Conservation (phyloP, 2,888 invertebrate genomes). For the Ichneumoninae sp. region DNA sequence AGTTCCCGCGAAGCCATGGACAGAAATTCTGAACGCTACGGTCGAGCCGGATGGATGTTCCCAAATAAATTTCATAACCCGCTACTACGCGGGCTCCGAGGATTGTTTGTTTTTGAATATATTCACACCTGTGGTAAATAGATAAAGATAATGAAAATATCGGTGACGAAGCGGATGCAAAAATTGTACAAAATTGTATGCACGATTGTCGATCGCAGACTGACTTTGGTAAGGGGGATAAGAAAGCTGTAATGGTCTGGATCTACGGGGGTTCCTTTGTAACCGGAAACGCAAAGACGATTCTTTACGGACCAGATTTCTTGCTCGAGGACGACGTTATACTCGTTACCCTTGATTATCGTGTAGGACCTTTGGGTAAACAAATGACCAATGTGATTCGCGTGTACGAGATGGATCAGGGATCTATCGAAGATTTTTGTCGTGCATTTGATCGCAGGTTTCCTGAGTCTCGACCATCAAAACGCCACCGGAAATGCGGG, state of each 20-base stretch:
- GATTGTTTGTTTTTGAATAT: constrained; percentile 69
- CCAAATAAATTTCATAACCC: constrained; percentile 32
- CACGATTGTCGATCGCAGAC: constrained; percentile 15
- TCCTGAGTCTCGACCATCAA: constrained; percentile 70
- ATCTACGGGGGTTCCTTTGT: constrained; percentile 65
- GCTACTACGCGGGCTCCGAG: constrained; percentile 53
- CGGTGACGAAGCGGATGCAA: not conserved
- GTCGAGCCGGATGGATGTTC: constrained; percentile 49
- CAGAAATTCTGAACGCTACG: constrained; percentile 54
- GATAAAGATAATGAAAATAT: not conserved
- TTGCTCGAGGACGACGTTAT: constrained; percentile 64
- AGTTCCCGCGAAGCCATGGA: constrained; percentile 61
- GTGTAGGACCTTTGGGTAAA: constrained; percentile 62
- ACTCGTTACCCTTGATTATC: constrained; percentile 62
- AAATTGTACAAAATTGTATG: not conserved
- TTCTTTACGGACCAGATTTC: constrained; percentile 63
- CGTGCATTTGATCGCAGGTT: constrained; percentile 61
- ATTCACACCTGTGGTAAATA: constrained; percentile 64
- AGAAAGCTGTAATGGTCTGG: constrained; percentile 68
- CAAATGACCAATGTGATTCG: not conserved
- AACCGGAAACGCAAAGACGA: constrained; percentile 43
- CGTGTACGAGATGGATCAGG: not conserved
- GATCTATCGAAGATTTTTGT: constrained; percentile 5
- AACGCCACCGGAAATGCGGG: constrained; percentile 73
- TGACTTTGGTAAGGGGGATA: constrained; percentile 9